Conservation (phyloP, 2,888 invertebrate species). For the Pterostichus niger region DNA sequence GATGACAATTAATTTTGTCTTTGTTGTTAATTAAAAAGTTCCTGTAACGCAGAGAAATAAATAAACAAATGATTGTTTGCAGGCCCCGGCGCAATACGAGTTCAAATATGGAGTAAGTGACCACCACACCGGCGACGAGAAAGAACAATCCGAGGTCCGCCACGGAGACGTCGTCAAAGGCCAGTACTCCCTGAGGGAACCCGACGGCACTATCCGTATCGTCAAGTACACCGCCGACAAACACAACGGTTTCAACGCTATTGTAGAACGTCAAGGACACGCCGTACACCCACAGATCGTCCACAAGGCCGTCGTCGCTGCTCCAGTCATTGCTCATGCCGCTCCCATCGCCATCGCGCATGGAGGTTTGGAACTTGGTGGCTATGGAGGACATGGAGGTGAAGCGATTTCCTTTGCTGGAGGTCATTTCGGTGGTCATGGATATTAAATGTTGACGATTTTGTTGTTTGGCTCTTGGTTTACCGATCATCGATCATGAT, state of each 20-base stretch:
- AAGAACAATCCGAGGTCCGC: conserved; percentile 63
- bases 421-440: conserved; percentile 19
- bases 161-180: conserved; percentile 65
- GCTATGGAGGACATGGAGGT: conserved; percentile 46
- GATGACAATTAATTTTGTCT: too few species aligned
- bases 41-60: too few species aligned
- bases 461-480: conserved; percentile 14
- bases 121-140: conserved; percentile 63
- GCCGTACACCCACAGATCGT: conserved; percentile 60
- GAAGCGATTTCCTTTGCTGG: conserved; percentile 39
- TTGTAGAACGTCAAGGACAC: conserved; percentile 62
- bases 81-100: conserved; percentile 65
- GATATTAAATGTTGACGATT: conserved; percentile 33
- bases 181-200: conserved; percentile 62
- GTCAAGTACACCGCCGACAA: conserved; percentile 64
- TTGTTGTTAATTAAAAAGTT: too few species aligned
- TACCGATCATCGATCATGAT: not conserved
- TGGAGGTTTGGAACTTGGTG: conserved; percentile 46
- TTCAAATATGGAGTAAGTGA: conserved; percentile 65
- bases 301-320: conserved; percentile 55
- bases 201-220: conserved; percentile 64
- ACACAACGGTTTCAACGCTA: conserved; percentile 63
- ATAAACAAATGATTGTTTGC: not conserved
- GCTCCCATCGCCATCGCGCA: conserved; percentile 61
- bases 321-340: conserved; percentile 44